Evolutionary conservation across 2,113 vertebrate species (phyloP).

Genomic region (Tamias sibiricus): DNA sequence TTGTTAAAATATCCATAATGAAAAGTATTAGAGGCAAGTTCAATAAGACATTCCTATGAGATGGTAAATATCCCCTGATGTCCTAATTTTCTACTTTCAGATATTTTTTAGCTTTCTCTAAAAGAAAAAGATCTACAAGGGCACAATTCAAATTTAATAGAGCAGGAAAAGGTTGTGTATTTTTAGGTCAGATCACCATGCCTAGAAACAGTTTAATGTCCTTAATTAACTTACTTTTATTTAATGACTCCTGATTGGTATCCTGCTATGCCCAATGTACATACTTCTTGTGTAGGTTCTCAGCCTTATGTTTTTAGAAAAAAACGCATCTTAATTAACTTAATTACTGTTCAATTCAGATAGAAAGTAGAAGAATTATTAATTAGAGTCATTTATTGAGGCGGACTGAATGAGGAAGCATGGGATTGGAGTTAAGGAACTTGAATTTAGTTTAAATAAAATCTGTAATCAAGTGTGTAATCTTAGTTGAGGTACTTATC

Average conservation of each 20-base stretch:
- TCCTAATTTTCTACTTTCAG: constrained; percentile 26
- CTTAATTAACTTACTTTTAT: constrained; percentile 68
- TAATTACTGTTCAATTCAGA: constrained; percentile 60
- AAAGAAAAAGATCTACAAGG: constrained; percentile 49
- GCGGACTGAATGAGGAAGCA: not conserved
- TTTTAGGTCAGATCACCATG: constrained; percentile 58
- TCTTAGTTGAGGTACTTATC: not conserved
- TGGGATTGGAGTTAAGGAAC: constrained; percentile 6
- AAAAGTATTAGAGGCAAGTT: constrained; percentile 22
- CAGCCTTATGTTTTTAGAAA: constrained; percentile 51
- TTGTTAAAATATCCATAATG: constrained; percentile 8
- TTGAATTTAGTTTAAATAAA: constrained; percentile 41
- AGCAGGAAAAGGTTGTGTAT: constrained; percentile 51
- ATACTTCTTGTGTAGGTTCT: not conserved
- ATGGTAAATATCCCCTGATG: constrained; percentile 18
- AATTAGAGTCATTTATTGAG: constrained; percentile 47
- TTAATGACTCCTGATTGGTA: constrained; percentile 36
- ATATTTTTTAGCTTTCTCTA: constrained; percentile 37
- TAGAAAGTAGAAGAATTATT: constrained; percentile 48
- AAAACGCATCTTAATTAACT: constrained; percentile 58
- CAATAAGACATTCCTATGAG: not conserved
- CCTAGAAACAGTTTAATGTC: constrained; percentile 64
- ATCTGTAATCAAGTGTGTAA: constrained; percentile 46
- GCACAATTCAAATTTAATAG: constrained; percentile 63
- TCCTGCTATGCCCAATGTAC: constrained; percentile 48